Base-by-base conservation (phyloP, 2,113 vertebrate genomes). In the Zapornia atra region DNA sequence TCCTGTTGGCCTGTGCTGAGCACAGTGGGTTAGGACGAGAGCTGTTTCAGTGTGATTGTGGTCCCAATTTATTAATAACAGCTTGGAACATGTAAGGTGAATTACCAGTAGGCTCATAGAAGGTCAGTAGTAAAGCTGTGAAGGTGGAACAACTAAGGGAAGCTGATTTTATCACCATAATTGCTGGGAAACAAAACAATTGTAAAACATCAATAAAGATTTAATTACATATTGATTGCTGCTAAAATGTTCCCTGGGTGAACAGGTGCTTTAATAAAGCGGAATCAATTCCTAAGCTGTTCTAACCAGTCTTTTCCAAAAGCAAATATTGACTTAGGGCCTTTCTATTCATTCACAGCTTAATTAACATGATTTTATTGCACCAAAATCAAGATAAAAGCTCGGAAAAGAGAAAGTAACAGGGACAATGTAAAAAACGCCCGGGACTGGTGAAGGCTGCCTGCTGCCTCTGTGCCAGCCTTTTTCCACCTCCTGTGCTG, bases 171-270 rank as follows among this genome's bases (percentile, higher is more conserved):
- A 92, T 92, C 76, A 33, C 31, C 6, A 3, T 88, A 95, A 95
- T 88, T 90, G 77, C 95, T 94, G 91, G 82, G 92, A 94, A 96
- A 94, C 88, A 96, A 94, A 96, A 79, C 92, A 93, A 86, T 92
- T 91, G 86, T 96, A 93, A 93, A 95, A 89, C 83, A 95, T 94
- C 83, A 76, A 87, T 96, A 93, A 96, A 91, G 77, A 95, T 95
- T 91, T 95, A 94, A 94, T 96, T 94, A 96, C 50, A 20, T 95
- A 96, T 97, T 91, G 95, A 96, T 96, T 95, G 92, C 92, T 95
- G 90, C 73, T 96, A 96, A 94, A 96, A 93, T 76, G 85, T 94
- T 96, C 88, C 83, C 92, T 48, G 86, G 86, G 69, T 81, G 93
- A 91, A 91, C 81, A 93, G 96, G 69, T 69, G 73, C 88, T 96